Conservation (phyloP, 2,888 invertebrate genomes). For the Venustoraphidia nigricollis region DNA sequence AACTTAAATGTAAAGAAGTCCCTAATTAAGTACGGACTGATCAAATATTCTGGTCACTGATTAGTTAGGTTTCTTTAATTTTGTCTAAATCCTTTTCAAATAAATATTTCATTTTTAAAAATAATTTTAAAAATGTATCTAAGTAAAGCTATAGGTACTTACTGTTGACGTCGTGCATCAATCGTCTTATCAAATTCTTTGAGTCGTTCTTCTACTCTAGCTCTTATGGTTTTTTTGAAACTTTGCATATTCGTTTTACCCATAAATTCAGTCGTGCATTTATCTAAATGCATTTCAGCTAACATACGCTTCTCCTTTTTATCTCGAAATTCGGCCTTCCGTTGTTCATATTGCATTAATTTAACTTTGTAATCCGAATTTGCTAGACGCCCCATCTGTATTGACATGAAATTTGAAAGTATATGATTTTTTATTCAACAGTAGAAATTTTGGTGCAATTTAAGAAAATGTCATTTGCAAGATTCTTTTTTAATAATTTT, state of each 20-base stretch:
- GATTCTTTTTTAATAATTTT: too few species aligned
- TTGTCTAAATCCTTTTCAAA: too few species aligned
- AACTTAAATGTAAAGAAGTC: too few species aligned
- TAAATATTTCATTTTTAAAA: too few species aligned
- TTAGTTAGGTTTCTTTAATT: too few species aligned
- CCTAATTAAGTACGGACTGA: too few species aligned
- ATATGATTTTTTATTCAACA: not conserved
- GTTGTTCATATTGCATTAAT: slow-evolving; percentile 18
- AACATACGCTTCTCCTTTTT: not conserved
- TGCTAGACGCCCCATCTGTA: slow-evolving; percentile 17
- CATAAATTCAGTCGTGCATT: too few species aligned
- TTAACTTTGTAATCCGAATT: slow-evolving; percentile 18
- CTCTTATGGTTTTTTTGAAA: not conserved
- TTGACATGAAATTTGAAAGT: not conserved
- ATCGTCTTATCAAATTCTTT: not conserved
- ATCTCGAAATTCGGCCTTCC: slow-evolving; percentile 10
- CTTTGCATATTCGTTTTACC: not conserved
- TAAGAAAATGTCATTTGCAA: too few species aligned
- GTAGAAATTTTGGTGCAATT: too few species aligned
- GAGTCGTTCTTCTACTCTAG: slow-evolving; percentile 8
- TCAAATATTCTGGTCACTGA: too few species aligned
- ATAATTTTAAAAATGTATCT: not conserved
- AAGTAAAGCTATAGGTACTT: not conserved
- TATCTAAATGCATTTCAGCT: not conserved
- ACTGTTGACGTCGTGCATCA: slow-evolving; percentile 1